Conservation (phyloP, 2,113 vertebrate genomes). For the Cercocebus atys region DNA sequence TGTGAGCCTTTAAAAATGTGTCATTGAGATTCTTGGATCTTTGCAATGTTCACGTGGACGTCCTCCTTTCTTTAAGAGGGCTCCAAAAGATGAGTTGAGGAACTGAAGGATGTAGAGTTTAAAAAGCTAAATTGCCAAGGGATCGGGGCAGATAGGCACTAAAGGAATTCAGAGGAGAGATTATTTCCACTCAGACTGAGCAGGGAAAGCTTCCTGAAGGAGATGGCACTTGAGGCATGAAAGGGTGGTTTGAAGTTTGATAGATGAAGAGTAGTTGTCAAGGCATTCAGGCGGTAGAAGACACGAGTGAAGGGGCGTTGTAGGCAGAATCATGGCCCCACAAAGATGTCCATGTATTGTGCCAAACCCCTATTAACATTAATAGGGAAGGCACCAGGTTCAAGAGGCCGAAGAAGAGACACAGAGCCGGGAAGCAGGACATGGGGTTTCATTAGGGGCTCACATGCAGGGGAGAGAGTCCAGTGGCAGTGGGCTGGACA, state of each 20-base stretch:
- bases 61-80: neutral
- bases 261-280: neutral
- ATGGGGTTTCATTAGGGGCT: no score
- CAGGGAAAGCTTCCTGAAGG: neutral
- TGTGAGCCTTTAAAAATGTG: neutral
- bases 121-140: neutral
- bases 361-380: no score
- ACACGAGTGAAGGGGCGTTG: neutral
- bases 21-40: neutral
- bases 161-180: neutral
- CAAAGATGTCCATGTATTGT: neutral
- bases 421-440: no score
- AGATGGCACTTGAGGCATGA: neutral
- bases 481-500: no score
- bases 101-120: neutral
- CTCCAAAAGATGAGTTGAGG: neutral
- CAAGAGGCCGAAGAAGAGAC: no score
- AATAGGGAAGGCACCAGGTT: no score
- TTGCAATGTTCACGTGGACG: neutral
- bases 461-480: no score
- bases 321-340: neutral
- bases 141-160: neutral
- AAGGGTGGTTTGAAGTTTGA: neutral
- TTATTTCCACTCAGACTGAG: neutral
- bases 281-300: neutral